phyloP scores from a whole-genome alignment of 2,888 invertebrate species.

The Drosophila flavopinicola region DNA sequence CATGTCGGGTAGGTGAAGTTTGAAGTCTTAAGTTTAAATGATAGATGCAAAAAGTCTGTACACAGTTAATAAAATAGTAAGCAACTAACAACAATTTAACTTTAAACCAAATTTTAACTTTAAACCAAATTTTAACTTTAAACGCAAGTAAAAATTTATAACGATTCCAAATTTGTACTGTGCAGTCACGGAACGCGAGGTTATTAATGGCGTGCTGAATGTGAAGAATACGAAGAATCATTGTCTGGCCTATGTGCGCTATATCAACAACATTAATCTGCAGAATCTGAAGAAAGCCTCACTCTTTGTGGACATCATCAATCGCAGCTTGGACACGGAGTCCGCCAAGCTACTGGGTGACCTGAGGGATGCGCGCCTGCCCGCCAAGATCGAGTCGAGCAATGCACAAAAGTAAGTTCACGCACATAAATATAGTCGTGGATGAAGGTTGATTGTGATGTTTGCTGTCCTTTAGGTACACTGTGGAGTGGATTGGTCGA shows the following conservation, averaged over 20 bases:
- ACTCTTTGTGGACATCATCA: slow-evolving; percentile 97
- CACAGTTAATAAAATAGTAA: too few relatives aligned
- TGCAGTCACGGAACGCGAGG: slow-evolving; percentile 99
- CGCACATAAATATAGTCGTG: neutral
- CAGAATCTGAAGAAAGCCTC: slow-evolving; percentile 97
- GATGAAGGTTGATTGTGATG: neutral
- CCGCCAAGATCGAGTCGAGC: slow-evolving; percentile 93
- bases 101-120: too few relatives aligned
- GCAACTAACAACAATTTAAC: too few relatives aligned
- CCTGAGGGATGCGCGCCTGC: slow-evolving; percentile 94
- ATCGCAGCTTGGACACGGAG: slow-evolving; percentile 96
- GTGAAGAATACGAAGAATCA: slow-evolving; percentile 98
- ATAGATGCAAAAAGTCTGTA: too few relatives aligned
- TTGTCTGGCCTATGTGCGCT: slow-evolving; percentile 96
- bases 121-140: too few relatives aligned
- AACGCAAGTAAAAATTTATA: slow-evolving; percentile 40
- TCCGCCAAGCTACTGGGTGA: slow-evolving; percentile 95
- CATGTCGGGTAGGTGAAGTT: slow-evolving; percentile 92
- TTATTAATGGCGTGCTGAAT: slow-evolving; percentile 96
- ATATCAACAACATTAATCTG: slow-evolving; percentile 98
- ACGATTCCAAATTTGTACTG: too few relatives aligned
- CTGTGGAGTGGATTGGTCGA: slow-evolving; percentile 98
- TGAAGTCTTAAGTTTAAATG: neutral
- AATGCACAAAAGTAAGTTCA: slow-evolving; percentile 92
- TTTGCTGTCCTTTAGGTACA: slow-evolving; percentile 87